These are phyloP conservation scores for Silurus asotus DNA, from an alignment of 2,113 vertebrate species.

Conservation along the genomic window DNA sequence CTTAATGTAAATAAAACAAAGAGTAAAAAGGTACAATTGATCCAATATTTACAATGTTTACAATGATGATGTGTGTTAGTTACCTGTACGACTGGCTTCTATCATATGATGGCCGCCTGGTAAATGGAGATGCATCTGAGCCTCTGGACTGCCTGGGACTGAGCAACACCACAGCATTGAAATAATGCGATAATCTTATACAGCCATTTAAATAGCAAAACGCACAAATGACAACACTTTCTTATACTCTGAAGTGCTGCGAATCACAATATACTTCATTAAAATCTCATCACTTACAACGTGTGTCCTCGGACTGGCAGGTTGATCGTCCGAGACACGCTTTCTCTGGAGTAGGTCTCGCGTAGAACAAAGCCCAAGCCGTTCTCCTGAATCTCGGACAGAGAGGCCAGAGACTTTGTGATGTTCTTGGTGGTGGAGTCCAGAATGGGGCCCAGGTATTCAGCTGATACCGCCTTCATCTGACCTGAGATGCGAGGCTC, in stretches of 20 bases:
- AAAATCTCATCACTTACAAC: constrained; percentile 81
- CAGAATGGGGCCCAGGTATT: constrained; percentile 86
- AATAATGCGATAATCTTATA: not conserved
- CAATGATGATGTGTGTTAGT: no score
- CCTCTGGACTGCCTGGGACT: constrained; percentile 93
- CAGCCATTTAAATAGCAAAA: not conserved
- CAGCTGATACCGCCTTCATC: constrained; percentile 92
- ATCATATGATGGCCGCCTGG: constrained; percentile 91
- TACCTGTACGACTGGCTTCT: constrained; percentile 85
- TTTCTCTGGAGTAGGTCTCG: constrained; percentile 82
- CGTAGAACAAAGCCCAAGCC: constrained; percentile 77
- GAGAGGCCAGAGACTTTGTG: constrained; percentile 92
- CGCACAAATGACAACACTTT: not conserved
- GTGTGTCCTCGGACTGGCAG: constrained; percentile 90
- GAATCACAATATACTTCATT: not conserved
- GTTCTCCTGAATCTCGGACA: constrained; percentile 93
- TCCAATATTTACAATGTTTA: no score
- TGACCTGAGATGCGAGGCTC: constrained; percentile 91
- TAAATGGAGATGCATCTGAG: constrained; percentile 87
- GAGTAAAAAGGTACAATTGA: not conserved
- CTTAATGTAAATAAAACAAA: not conserved
- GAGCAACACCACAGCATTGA: constrained; percentile 36
- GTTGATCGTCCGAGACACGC: constrained; percentile 87
- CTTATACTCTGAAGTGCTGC: not conserved
- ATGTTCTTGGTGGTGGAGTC: constrained; percentile 85